Evolutionary conservation across 2,888 invertebrate genomes (phyloP).

Genomic region (Cerastoderma edule): DNA sequence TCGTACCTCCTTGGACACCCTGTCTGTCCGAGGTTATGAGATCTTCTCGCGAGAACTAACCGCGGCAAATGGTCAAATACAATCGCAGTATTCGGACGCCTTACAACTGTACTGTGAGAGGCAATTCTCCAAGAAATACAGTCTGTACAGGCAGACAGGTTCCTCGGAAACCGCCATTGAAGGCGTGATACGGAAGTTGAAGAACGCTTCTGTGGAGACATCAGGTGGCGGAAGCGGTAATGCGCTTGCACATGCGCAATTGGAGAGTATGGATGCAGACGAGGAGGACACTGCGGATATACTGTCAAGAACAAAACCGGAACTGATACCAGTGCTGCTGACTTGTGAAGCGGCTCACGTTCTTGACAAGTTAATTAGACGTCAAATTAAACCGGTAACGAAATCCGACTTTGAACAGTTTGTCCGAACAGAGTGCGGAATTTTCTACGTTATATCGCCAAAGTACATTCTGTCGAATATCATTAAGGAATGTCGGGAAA

Average conservation of each 20-base stretch:
- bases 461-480: conserved; percentile 29
- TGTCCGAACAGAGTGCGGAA: conserved; percentile 24
- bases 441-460: conserved; percentile 37
- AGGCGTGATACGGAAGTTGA: conserved; percentile 4
- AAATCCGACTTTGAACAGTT: conserved; percentile 13
- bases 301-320: neutral
- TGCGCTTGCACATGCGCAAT: neutral
- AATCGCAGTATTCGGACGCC: conserved; percentile 12
- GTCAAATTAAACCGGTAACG: conserved; percentile 12
- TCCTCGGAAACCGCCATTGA: neutral
- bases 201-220: neutral
- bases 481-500: neutral
- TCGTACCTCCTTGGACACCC: neutral
- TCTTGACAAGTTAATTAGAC: conserved; percentile 15
- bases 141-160: conserved; percentile 6
- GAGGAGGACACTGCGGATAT: neutral
- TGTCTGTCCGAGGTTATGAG: conserved; percentile 13
- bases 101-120: conserved; percentile 25
- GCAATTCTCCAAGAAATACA: conserved; percentile 23
- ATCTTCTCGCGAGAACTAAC: conserved; percentile 30
- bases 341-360: conserved; percentile 30
- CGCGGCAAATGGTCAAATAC: conserved; percentile 29
- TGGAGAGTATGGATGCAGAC: conserved; percentile 8
- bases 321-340: conserved; percentile 18
- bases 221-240: neutral